Conservation (phyloP, 1,140 invertebrate species). For the Mesaphorura yosii region DNA sequence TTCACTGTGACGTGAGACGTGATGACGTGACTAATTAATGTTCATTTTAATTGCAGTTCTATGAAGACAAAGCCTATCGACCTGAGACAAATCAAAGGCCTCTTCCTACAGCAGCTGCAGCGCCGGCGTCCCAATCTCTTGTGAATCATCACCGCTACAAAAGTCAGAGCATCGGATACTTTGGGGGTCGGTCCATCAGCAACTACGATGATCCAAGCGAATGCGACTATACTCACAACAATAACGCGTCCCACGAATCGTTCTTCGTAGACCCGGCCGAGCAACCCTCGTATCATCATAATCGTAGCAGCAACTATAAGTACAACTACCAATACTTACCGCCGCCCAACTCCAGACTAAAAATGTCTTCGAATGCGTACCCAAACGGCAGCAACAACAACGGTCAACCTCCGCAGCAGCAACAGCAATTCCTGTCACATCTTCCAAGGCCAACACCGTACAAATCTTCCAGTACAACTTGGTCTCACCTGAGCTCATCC, state of each 20-base stretch:
- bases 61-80: conserved; percentile 72
- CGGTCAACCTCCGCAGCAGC: conserved; percentile 51
- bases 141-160: conserved; percentile 1
- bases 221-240: background rate
- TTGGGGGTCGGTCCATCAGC: background rate
- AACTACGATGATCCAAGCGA: background rate
- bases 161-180: background rate
- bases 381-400: conserved; percentile 35
- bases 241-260: too few relatives aligned
- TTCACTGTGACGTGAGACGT: too few relatives aligned
- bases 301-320: too few relatives aligned
- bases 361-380: background rate
- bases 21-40: too few relatives aligned
- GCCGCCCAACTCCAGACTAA: too few relatives aligned
- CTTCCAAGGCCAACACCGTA: conserved; percentile 33
- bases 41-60: conserved; percentile 57
- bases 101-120: conserved; percentile 18
- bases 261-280: too few relatives aligned
- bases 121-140: background rate
- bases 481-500: conserved; percentile 14
- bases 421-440: conserved; percentile 27
- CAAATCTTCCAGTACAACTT: conserved; percentile 25
- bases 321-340: too few relatives aligned
- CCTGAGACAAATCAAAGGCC: conserved; percentile 64
- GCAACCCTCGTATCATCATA: too few relatives aligned